Evolutionary conservation across 64 coral and sea anemone genomes (phyloP).

Genomic region (Montipora efflorescens): DNA sequence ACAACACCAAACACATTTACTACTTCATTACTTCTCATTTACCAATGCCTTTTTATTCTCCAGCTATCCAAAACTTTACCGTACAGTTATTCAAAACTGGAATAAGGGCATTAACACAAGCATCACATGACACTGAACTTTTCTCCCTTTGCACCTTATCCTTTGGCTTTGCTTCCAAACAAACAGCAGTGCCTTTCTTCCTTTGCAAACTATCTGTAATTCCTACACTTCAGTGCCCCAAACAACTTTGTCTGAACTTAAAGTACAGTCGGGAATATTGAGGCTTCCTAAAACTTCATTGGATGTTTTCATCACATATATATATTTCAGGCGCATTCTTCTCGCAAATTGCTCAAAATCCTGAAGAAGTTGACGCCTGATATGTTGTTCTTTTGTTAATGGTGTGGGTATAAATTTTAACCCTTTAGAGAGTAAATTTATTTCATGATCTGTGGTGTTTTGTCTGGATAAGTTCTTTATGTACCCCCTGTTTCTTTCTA

Average conservation of each 20-base stretch:
- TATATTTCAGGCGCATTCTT: too few species aligned
- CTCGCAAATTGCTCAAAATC: too few species aligned
- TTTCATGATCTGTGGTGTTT: too few species aligned
- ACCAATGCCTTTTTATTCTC: background rate
- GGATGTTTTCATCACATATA: background rate
- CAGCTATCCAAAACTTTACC: background rate
- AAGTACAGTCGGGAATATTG: background rate
- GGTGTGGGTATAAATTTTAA: too few species aligned
- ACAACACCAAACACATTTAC: background rate
- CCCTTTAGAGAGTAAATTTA: too few species aligned
- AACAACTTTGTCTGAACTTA: background rate
- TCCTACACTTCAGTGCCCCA: background rate
- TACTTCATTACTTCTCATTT: background rate
- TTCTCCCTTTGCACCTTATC: background rate
- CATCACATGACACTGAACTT: background rate
- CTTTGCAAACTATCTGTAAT: background rate
- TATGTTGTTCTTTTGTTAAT: too few species aligned
- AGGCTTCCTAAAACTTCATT: background rate
- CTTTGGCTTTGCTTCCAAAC: background rate
- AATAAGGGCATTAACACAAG: background rate
- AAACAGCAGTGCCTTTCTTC: background rate
- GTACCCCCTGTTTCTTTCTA: too few species aligned
- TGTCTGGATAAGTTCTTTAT: too few species aligned
- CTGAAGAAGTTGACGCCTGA: too few species aligned
- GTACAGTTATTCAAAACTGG: background rate